Percentiles rank a stretch among this genome's conserved stretches.
Evolutionary conservation across 2,888 invertebrate genomes (phyloP).

Genomic region (Halictus quadricinctus): DNA sequence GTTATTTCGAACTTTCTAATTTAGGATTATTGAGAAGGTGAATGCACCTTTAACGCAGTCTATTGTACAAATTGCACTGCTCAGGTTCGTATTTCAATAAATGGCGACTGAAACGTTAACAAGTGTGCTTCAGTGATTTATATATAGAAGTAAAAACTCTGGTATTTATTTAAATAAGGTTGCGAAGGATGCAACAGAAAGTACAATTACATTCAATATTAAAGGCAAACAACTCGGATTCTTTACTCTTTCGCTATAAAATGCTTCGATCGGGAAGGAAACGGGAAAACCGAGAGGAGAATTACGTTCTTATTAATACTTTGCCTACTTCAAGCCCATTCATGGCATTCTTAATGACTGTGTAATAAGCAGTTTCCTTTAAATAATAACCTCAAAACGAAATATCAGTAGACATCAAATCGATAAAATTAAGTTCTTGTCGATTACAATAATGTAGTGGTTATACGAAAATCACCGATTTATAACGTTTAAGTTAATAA

Average conservation of each 20-base stretch:
- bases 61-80: not conserved
- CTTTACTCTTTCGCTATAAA: not conserved
- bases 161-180: not conserved
- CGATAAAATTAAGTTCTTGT: not conserved
- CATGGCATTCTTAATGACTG: not conserved
- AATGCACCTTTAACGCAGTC: not conserved
- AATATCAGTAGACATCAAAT: not conserved
- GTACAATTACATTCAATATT: not conserved
- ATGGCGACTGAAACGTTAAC: not conserved
- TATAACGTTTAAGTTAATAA: too few species aligned
- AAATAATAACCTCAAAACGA: not conserved
- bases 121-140: not conserved
- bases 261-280: not conserved
- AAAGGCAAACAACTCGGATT: not conserved
- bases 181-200: not conserved
- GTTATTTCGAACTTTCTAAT: not conserved
- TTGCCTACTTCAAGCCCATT: not conserved
- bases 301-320: not conserved
- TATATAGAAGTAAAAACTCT: not conserved
- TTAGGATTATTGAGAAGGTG: not conserved
- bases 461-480: not conserved
- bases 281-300: not conserved
- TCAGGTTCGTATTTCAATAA: not conserved
- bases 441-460: not conserved
- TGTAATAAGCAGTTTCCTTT: not conserved